These are phyloP conservation scores for Rotaria socialis DNA, from an alignment of 2,888 invertebrate genomes.

Conservation along the genomic window DNA sequence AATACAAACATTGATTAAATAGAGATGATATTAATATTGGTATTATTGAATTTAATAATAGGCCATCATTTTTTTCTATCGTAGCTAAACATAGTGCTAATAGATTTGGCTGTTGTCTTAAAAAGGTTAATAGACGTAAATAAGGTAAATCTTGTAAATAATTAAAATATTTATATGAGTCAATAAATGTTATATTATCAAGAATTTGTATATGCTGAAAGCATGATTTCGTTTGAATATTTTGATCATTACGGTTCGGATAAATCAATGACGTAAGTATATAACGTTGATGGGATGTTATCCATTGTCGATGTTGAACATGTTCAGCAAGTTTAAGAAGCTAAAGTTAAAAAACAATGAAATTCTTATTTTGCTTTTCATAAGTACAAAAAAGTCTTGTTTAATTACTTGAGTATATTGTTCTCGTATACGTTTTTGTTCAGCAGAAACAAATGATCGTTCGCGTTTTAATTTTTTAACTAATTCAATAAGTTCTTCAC, in stretches of 20 bases:
- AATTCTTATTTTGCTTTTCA: neutral
- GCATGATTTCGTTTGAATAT: conserved; percentile 46
- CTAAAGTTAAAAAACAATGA: neutral
- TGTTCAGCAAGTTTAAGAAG: conserved; percentile 42
- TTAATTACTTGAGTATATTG: conserved; percentile 38
- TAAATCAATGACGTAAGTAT: conserved; percentile 41
- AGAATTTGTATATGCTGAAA: conserved; percentile 50
- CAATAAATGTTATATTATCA: conserved; percentile 64
- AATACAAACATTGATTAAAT: conserved; percentile 72
- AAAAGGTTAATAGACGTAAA: conserved; percentile 68
- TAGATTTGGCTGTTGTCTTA: conserved; percentile 70
- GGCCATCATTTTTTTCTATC: conserved; percentile 65
- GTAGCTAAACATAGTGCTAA: conserved; percentile 69
- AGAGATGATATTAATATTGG: conserved; percentile 67
- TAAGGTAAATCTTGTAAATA: conserved; percentile 70
- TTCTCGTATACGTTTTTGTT: conserved; percentile 41
- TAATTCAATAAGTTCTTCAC: conserved; percentile 39
- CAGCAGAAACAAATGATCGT: conserved; percentile 40
- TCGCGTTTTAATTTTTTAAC: conserved; percentile 42
- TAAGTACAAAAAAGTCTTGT: neutral
- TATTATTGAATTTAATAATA: conserved; percentile 60
- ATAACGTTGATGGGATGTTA: conserved; percentile 37
- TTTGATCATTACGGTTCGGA: conserved; percentile 32
- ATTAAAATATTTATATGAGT: conserved; percentile 76
- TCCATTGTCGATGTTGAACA: conserved; percentile 40